These are phyloP conservation scores for Craseonycteris thonglongyai DNA, from an alignment of 2,113 vertebrate genomes.

Conservation along the genomic window DNA sequence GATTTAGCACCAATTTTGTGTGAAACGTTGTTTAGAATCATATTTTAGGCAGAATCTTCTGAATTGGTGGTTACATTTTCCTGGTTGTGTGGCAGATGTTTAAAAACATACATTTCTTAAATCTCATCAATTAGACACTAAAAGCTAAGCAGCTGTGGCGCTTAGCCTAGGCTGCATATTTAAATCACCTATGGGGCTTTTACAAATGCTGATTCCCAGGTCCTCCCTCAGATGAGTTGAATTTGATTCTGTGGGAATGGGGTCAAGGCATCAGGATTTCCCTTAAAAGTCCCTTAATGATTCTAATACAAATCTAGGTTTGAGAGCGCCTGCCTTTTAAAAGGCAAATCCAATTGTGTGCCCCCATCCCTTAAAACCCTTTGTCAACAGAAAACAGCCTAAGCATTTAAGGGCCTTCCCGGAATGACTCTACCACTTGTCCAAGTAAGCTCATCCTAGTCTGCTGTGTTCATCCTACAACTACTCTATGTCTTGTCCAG, in stretches of 20 bases:
- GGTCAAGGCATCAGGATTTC: not conserved
- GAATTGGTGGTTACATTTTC: not conserved
- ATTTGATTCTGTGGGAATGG: not conserved
- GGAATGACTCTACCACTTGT: not conserved
- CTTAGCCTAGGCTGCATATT: not conserved
- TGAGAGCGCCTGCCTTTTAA: not conserved
- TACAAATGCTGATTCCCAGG: not conserved
- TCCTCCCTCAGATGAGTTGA: not conserved
- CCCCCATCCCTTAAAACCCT: not conserved
- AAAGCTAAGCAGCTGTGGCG: not conserved
- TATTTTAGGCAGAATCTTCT: not conserved
- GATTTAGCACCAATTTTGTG: not conserved
- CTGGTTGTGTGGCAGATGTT: not conserved
- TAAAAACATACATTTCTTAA: not conserved
- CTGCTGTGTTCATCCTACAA: not conserved
- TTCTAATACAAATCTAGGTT: not conserved
- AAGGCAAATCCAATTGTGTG: not conserved
- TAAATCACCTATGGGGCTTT: not conserved
- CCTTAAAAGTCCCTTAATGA: not conserved
- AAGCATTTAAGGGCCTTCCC: not conserved
- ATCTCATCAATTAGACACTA: not conserved
- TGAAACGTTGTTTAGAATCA: not conserved
- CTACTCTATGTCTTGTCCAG: not conserved
- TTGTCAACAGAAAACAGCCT: not conserved
- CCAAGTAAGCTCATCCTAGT: not conserved